These are phyloP conservation scores for Calameuta idolon DNA, from an alignment of 2,888 invertebrate species.

Conservation along the genomic window DNA sequence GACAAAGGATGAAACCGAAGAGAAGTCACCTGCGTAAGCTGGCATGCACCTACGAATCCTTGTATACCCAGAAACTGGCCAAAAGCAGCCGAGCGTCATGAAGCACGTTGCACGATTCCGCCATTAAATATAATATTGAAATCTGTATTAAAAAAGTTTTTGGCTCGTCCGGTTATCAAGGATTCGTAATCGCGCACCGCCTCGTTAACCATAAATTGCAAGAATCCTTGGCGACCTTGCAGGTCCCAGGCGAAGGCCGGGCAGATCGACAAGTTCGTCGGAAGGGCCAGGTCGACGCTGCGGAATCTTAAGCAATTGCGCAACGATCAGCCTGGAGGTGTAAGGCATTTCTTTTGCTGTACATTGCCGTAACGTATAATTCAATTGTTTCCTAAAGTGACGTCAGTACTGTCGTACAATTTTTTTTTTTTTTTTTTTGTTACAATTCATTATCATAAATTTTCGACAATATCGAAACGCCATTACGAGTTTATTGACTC, in stretches of 20 bases:
- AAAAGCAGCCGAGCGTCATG: background rate
- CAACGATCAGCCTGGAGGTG: conserved; percentile 57
- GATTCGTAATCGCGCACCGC: background rate
- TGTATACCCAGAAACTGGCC: background rate
- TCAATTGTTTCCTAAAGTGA: background rate
- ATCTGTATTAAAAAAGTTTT: background rate
- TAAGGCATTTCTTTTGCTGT: conserved; percentile 32
- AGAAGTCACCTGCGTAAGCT: background rate
- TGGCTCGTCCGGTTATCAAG: background rate
- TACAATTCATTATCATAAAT: background rate
- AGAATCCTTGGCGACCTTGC: conserved; percentile 21
- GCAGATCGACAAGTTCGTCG: conserved; percentile 50
- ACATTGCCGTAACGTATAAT: background rate
- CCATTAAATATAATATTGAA: background rate
- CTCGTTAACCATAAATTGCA: background rate
- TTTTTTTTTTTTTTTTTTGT: background rate
- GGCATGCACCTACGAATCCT: background rate
- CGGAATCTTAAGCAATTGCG: conserved; percentile 50
- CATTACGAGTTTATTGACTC: background rate
- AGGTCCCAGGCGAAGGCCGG: conserved; percentile 49
- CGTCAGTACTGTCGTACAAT: background rate
- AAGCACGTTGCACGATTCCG: background rate
- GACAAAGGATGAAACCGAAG: conserved; percentile 13
- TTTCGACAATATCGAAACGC: background rate
- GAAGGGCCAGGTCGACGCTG: conserved; percentile 45